Base-by-base conservation (phyloP, 2,888 invertebrate genomes). In the Drosophila sordidula region DNA sequence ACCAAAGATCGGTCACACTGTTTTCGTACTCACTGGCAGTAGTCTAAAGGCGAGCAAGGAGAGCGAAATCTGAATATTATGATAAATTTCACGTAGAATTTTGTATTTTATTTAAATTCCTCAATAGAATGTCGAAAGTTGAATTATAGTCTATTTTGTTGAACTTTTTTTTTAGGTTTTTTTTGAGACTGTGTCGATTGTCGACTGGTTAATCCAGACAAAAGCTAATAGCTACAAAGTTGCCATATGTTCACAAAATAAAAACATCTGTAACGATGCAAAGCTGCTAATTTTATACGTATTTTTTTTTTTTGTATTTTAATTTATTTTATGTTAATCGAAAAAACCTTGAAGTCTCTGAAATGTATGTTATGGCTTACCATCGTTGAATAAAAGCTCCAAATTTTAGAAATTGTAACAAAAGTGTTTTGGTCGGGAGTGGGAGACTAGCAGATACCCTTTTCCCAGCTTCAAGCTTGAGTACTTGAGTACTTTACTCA, bases 81-180 rank as follows among this genome's bases (percentile, higher is more conserved):
- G 39, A 29, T 46, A 18, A 73, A 70, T 76, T 73, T 65, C 46
- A 73, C 77, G 58, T 62, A 22, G 42, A 78, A 77, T 74, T 77
- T 77, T 62, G 76, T 71, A 22, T 50, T 29, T 56, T 34, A 6
- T 46, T 54, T 59, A 49, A 58, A 51, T 11, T 63, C 49, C 32
- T 49, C 65, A 22, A 39, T 25, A 12, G 26, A 61, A 42, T 67
- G 47, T 71, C 71, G 62, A 75, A 63, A 67, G 14, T 49, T 63
- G 9, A 42, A 25, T 36, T 73, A 29, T 41, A 32, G 8, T 38
- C 9, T 11, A 26, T 34, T 39, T 45, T 34, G 1, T 26, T 18
- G 9, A 22, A 41, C 2, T 49, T 16, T 41, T n/a, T 46, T 9
- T 8, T 46, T 16, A 51, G 44, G 14, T 52, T 29, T 67, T 11